Evolutionary conservation across 2,113 vertebrate genomes (phyloP), one percentile per base, ranked within the genome.

Genomic region (human (Homo sapiens)): DNA sequence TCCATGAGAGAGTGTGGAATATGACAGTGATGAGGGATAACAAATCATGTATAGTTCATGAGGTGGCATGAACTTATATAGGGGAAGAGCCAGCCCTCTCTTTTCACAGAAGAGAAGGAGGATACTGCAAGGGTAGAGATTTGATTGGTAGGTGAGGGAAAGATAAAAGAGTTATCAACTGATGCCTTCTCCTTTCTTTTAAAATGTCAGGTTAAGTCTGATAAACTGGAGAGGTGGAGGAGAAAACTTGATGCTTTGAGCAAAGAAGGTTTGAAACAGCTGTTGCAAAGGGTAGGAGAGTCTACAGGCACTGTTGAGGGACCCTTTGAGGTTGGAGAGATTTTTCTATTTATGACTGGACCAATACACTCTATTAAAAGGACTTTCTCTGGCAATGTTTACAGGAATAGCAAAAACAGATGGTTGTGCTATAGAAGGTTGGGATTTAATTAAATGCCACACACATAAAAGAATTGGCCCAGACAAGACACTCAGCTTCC

Each of bases 371-470:
- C 64, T 89, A 45, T 91, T 83, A 91, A 94, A 22, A 95, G 92
- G 68, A 94, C 43, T 96, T 91, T 93, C 81, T 73, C 89, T 95
- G 66, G 45, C 91, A 84, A 27, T 68, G 32, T 96, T 96, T 96
- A 80, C 61, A 86, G 22, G 59, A 91, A 93, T 83, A 96, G 78
- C 90, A 87, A 93, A 98, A 97, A 82, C 96, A 97, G 89, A 97
- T 96, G 93, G 93, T 35, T 38, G 79, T 80, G 48, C 95, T 97
- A 68, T 57, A 83, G 48, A 97, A 97, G 40, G 45, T 86, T 97
- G 40, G 16, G 57, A 85, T 96, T 97, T 95, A 95, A 97, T 93
- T 97, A 96, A 97, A 96, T 97, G 72, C 59, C 94, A 94, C 80
- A 94, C 40, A 93, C 45, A 94, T 16, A 95, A 90, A 93, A 80